phyloP scores from a whole-genome alignment of 1,140 invertebrate genomes.

The Leguminivora glycinivorella region DNA sequence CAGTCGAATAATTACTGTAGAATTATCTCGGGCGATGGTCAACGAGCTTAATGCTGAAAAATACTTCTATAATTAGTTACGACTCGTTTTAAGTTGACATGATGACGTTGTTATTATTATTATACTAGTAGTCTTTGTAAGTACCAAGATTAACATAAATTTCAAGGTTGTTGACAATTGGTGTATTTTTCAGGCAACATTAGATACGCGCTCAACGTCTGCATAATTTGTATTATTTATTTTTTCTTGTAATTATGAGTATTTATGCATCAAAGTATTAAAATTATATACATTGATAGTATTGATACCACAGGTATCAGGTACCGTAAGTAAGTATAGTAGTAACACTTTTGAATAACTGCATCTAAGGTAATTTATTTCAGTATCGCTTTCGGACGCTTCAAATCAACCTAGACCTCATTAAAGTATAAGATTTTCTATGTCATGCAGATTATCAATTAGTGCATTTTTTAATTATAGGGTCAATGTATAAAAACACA shows the following conservation, averaged over 20 bases:
- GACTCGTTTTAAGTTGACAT: neutral
- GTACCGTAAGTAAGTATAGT: too few relatives aligned
- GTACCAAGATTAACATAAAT: neutral
- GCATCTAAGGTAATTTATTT: too few relatives aligned
- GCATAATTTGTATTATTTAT: neutral
- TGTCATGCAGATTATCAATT: too few relatives aligned
- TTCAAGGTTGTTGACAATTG: slow-evolving; percentile 5
- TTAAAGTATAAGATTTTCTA: too few relatives aligned
- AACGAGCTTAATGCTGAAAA: neutral
- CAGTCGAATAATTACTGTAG: neutral
- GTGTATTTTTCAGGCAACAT: slow-evolving; percentile 3
- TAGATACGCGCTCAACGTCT: neutral
- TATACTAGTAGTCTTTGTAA: neutral
- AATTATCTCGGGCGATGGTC: neutral
- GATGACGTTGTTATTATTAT: neutral
- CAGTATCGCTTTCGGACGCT: too few relatives aligned
- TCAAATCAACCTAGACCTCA: too few relatives aligned
- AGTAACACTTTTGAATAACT: too few relatives aligned
- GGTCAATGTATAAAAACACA: too few relatives aligned
- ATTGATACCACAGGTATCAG: too few relatives aligned
- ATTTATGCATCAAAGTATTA: neutral
- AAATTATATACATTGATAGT: too few relatives aligned
- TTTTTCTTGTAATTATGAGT: neutral
- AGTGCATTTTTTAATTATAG: too few relatives aligned
- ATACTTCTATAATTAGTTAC: neutral